Evolutionary conservation across 2,113 vertebrate species (phyloP).

Genomic region (Papio anubis): DNA sequence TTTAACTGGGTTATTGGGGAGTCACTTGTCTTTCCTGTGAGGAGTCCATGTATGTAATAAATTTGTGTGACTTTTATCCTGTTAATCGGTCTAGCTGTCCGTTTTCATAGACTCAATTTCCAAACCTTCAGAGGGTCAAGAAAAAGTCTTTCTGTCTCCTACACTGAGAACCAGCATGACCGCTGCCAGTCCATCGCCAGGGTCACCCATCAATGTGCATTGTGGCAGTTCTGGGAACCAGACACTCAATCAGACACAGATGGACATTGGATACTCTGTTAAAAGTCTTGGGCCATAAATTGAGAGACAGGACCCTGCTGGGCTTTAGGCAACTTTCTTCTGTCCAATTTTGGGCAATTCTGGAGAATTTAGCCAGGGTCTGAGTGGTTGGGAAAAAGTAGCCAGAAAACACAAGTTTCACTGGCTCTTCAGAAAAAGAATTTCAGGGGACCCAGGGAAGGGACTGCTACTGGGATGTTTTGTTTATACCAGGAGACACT

Average conservation of each 20-base stretch:
- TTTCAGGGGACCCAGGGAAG: background rate
- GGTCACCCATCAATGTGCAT: background rate
- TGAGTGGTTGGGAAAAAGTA: background rate
- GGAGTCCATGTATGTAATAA: background rate
- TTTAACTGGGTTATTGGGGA: background rate
- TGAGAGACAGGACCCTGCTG: background rate
- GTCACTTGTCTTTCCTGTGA: background rate
- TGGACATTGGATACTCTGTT: background rate
- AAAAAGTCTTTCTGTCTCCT: background rate
- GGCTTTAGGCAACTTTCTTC: background rate
- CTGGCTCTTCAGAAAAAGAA: background rate
- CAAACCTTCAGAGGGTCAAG: background rate
- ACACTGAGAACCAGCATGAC: background rate
- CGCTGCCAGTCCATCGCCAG: background rate
- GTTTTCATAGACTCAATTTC: background rate
- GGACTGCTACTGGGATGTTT: background rate
- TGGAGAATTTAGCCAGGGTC: background rate
- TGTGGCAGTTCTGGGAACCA: background rate
- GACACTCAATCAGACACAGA: background rate
- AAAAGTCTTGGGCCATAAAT: background rate
- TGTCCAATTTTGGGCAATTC: background rate
- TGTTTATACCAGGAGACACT: background rate
- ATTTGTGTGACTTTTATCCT: background rate
- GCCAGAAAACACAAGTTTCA: background rate
- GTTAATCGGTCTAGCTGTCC: background rate